Evolutionary conservation across 2,113 vertebrate species (phyloP), one percentile per base, ranked within the genome.

Genomic region (Trochalopteron elliotii): DNA sequence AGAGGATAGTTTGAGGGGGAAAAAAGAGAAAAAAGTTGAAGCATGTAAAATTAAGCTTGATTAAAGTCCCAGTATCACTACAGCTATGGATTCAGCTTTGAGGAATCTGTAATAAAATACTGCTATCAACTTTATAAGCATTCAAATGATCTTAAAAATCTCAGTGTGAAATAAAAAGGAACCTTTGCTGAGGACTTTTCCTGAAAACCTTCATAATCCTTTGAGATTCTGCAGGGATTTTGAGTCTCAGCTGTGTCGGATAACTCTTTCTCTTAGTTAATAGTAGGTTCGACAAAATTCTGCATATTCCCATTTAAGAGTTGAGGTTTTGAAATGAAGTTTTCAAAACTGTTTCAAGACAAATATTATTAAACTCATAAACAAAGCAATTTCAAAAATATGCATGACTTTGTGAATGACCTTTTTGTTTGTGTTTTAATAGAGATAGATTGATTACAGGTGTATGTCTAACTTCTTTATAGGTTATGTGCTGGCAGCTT

Each of bases 201-300:
- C 52, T 78, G 82, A 77, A 88, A 96, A 86, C 20, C 70, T 88
- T 55, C 17, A 30, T 83, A 92, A 86, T 93, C 55, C 71, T 92
- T 78, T 67, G 47, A 68, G 16, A 75, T 81, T 85, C 71, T 68
- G 22, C 60, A 47, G 71, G 52, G 63, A 63, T 90, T 94, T 85
- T 90, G 75, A 76, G 44, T 63, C 56, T 53, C 47, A 83, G 35
- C 44, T 15, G 1, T 60, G 31, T 42, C 2, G 0, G 39, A n/a
- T 76, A 75, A 64, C 30, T 4, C 6, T 45, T 94, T 85, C 31
- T 84, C 27, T 23, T 85, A 31, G 52, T 85, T 89, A 90, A 27
- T 65, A 70, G 52, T 55, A 49, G 35, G 15, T 60, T 85, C 88
- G 60, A 71, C 44, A 89, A 49, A 88, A 64, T 77, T 70, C 14